Evolutionary conservation across 35 echinoderm and acorn worm species (phyloP), one percentile per base, ranked within the genome.

Genomic region (Ptychodera flava): DNA sequence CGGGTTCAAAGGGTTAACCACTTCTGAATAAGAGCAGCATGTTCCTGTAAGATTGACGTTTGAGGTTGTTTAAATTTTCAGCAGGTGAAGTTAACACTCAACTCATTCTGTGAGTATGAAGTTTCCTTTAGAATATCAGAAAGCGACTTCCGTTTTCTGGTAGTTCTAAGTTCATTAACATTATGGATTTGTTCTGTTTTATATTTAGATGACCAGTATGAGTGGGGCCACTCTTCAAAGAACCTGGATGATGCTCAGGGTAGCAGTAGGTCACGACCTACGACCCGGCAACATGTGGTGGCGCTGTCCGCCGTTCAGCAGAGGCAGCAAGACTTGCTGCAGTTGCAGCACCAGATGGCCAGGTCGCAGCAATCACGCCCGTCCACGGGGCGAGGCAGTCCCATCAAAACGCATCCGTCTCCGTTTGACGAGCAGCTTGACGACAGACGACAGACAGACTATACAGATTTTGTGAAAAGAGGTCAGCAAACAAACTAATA

Each of bases 371-470:
- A 88, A 79, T 80, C 87, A 52, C 82, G 30, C 82, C 87, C 2
- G 80, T 35, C 32, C 77, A 77, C 79, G 31, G 52, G 87, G 6
- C 37, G 83, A 82, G 37, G 45, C 22, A 89, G 80, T 83, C 87
- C 87, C 0, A 80, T 89, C 37, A 89, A 83, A 34, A 76, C 80
- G 1, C 87, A 89, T 64, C 87, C 87, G 0, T 89, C 87, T 1
- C 87, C 87, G 31, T 89, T 89, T 89, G 87, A 89, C n/a, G 87
- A 89, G 33, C 87, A 89, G 37, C 31, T 84, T 32, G 89, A 78
- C 0, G 84, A 77, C 30, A 37, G 0, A 27, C 29, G 84, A 15
- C 85, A 79, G 33, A 78, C 34, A 35, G 30, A 76, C 27, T 36
- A 78, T 37, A 77, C 78, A 27, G 89, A 90, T 10, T 79, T 86